Conservation (phyloP, 2,888 invertebrate species). For the Plemyria rubiginata region DNA sequence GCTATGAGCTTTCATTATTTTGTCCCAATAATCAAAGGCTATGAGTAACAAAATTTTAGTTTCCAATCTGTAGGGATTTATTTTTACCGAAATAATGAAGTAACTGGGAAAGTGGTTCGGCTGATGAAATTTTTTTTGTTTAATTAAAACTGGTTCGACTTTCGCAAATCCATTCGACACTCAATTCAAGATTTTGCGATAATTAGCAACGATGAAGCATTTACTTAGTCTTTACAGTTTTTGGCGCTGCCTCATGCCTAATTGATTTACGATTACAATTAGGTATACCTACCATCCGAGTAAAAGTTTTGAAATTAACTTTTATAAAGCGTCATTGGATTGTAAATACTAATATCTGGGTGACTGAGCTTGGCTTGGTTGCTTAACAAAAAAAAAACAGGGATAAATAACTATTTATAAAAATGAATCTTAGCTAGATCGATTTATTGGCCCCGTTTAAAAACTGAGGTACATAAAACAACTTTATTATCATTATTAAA, state of each 20-base stretch:
- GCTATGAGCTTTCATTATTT: no score
- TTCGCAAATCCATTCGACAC: constrained; percentile 24
- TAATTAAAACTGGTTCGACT: constrained; percentile 18
- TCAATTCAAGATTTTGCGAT: constrained; percentile 20
- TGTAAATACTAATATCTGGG: no score
- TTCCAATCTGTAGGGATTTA: constrained; percentile 14
- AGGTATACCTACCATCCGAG: neutral
- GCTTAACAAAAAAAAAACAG: no score
- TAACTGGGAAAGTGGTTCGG: constrained; percentile 18
- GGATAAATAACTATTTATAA: no score
- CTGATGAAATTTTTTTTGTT: constrained; percentile 8
- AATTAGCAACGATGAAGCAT: constrained; percentile 31
- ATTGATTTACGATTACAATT: constrained; percentile 16
- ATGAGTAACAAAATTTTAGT: neutral
- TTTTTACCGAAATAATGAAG: constrained; percentile 4
- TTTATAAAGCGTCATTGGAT: neutral
- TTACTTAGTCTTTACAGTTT: constrained; percentile 12
- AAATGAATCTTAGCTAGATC: no score
- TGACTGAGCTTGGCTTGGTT: no score
- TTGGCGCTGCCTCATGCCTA: neutral
- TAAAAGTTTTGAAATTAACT: no score
- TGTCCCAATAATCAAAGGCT: no score
- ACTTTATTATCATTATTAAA: no score
- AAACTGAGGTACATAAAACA: no score
- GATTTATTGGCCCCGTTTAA: no score